These are phyloP conservation scores for Altica lythri DNA, from an alignment of 2,888 invertebrate genomes.

Conservation along the genomic window DNA sequence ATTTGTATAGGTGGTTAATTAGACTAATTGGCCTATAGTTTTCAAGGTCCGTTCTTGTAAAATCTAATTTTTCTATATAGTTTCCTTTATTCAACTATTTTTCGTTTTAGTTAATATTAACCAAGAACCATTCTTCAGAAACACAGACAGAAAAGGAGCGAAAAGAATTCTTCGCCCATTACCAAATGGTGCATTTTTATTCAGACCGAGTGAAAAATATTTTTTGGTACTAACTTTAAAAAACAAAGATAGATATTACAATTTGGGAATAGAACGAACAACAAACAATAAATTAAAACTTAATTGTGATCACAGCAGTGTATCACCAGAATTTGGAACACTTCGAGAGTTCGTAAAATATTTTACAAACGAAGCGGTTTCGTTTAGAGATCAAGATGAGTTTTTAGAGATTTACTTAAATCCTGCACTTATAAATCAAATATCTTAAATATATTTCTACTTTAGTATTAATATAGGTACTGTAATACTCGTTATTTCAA, in stretches of 20 bases:
- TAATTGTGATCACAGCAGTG: slow-evolving; percentile 29
- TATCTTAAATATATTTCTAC: no score
- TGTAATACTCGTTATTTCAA: no score
- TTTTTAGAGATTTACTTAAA: slow-evolving; percentile 36
- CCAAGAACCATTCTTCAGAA: slow-evolving; percentile 40
- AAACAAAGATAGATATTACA: slow-evolving; percentile 33
- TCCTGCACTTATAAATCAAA: no score
- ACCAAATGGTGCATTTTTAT: slow-evolving; percentile 41
- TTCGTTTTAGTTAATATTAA: slow-evolving; percentile 40
- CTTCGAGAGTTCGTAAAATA: slow-evolving; percentile 37
- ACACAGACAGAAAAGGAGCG: slow-evolving; percentile 43
- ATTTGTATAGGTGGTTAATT: no score
- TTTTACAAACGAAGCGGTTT: slow-evolving; percentile 35
- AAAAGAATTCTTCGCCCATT: slow-evolving; percentile 35
- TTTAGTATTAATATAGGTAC: no score
- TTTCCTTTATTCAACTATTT: no score
- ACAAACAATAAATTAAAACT: slow-evolving; percentile 34
- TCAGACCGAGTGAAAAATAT: slow-evolving; percentile 39
- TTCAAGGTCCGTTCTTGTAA: no score
- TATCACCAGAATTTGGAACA: slow-evolving; percentile 37
- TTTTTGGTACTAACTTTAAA: slow-evolving; percentile 40
- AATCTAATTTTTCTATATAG: neutral
- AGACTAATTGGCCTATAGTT: no score
- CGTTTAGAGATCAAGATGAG: slow-evolving; percentile 26
- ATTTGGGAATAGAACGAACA: slow-evolving; percentile 40